phyloP scores from a whole-genome alignment of 2,888 invertebrate genomes.

The Rhodophaea formosa region DNA sequence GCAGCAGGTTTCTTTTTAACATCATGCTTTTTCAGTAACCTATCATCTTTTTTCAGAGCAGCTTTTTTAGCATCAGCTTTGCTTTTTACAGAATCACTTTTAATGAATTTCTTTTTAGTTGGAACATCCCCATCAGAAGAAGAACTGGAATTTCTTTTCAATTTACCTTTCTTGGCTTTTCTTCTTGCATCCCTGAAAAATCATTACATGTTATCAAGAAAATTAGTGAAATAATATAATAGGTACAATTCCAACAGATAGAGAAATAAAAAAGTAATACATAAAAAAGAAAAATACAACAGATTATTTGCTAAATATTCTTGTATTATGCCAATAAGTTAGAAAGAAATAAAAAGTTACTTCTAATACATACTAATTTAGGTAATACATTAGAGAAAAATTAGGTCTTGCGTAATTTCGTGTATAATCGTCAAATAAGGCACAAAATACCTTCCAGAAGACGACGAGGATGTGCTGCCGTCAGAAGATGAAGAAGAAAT shows the following conservation, averaged over 20 bases:
- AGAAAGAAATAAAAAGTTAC: no score
- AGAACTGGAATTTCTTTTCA: slow-evolving; percentile 82
- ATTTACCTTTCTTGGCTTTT: slow-evolving; percentile 77
- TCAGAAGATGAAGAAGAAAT: slow-evolving; percentile 84
- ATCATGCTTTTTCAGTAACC: slow-evolving; percentile 63
- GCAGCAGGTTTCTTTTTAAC: slow-evolving; percentile 59
- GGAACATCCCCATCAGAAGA: slow-evolving; percentile 84
- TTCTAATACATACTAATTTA: no score
- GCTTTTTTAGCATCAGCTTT: slow-evolving; percentile 72
- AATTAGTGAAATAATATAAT: no score
- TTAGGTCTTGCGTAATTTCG: no score
- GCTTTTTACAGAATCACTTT: slow-evolving; percentile 61
- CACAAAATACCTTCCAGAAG: slow-evolving; percentile 68
- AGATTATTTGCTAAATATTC: no score
- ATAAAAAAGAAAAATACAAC: no score
- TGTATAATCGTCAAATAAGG: no score
- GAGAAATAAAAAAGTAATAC: no score
- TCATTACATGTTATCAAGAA: not conserved
- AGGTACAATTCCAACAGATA: no score
- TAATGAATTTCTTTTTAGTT: slow-evolving; percentile 77
- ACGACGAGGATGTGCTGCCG: slow-evolving; percentile 84
- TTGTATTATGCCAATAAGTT: no score
- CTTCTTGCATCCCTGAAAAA: slow-evolving; percentile 68
- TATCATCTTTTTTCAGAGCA: slow-evolving; percentile 67
- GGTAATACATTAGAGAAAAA: no score